phyloP scores from a whole-genome alignment of 2,888 invertebrate genomes.

The Lithophane semibrunnea region DNA sequence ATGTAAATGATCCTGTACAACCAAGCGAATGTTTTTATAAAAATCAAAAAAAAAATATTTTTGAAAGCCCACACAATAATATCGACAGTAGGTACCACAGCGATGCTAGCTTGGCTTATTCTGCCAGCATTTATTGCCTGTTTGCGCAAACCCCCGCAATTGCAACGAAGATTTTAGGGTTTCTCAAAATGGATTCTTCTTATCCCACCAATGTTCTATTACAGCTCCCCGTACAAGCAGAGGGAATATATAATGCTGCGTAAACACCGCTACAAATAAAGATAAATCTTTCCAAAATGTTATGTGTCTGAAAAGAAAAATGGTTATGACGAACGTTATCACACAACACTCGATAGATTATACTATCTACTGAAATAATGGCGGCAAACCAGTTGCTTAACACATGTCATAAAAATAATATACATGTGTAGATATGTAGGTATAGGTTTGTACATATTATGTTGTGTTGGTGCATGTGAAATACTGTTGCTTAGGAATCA shows the following conservation, averaged over 20 bases:
- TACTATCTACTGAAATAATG: slow-evolving; percentile 54
- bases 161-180: slow-evolving; percentile 80
- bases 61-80: slow-evolving; percentile 70
- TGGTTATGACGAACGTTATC: slow-evolving; percentile 61
- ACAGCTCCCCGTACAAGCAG: slow-evolving; percentile 68
- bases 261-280: slow-evolving; percentile 75
- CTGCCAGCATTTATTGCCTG: slow-evolving; percentile 79
- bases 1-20: slow-evolving; percentile 39
- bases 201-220: slow-evolving; percentile 75
- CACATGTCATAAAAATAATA: neutral
- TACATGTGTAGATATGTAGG: neutral
- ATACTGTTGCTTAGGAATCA: neutral
- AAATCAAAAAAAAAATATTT: slow-evolving; percentile 64
- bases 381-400: neutral
- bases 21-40: slow-evolving; percentile 30
- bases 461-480: neutral
- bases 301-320: slow-evolving; percentile 67
- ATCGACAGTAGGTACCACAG: slow-evolving; percentile 73
- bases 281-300: slow-evolving; percentile 73
- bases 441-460: neutral
- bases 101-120: slow-evolving; percentile 77
- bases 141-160: slow-evolving; percentile 79
- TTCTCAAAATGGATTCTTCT: slow-evolving; percentile 79
- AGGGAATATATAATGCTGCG: slow-evolving; percentile 77
- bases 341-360: slow-evolving; percentile 56